Evolutionary conservation across 1,140 invertebrate species (phyloP).

Genomic region (Leptoteleia sp.): DNA sequence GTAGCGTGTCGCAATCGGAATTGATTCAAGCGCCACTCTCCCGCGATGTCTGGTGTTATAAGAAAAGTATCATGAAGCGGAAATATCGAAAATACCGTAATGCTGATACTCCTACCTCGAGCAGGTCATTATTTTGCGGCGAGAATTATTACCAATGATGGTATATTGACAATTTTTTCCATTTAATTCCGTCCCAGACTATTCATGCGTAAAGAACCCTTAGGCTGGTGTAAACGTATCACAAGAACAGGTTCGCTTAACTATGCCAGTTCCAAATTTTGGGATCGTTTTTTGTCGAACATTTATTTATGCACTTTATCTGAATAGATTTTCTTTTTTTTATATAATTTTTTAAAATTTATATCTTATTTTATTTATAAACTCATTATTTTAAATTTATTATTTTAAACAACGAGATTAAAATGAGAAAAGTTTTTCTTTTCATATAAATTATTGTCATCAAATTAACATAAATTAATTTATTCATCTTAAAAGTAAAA

Average conservation of each 20-base stretch:
- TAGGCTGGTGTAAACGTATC: slow-evolving; percentile 13
- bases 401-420: too few species aligned
- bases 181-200: slow-evolving; percentile 7
- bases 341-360: too few species aligned
- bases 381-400: too few species aligned
- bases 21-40: background rate
- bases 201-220: slow-evolving; percentile 2
- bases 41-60: background rate
- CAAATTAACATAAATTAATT: too few species aligned
- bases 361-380: too few species aligned
- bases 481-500: too few species aligned
- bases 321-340: too few species aligned
- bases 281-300: slow-evolving; percentile 10
- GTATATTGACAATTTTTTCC: slow-evolving; percentile 11
- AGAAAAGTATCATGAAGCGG: slow-evolving; percentile 1
- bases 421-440: too few species aligned
- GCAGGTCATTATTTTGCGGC: slow-evolving; percentile 7
- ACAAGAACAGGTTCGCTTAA: slow-evolving; percentile 8
- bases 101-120: background rate
- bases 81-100: slow-evolving; percentile 14
- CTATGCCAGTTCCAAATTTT: slow-evolving; percentile 16
- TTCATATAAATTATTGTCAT: too few species aligned
- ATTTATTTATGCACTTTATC: background rate
- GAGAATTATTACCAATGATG: slow-evolving; percentile 15
- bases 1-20: background rate